Percentiles rank a stretch among this genome's conserved stretches.
phyloP scores from a whole-genome alignment of 2,888 invertebrate species.

The Caprella mutica region DNA sequence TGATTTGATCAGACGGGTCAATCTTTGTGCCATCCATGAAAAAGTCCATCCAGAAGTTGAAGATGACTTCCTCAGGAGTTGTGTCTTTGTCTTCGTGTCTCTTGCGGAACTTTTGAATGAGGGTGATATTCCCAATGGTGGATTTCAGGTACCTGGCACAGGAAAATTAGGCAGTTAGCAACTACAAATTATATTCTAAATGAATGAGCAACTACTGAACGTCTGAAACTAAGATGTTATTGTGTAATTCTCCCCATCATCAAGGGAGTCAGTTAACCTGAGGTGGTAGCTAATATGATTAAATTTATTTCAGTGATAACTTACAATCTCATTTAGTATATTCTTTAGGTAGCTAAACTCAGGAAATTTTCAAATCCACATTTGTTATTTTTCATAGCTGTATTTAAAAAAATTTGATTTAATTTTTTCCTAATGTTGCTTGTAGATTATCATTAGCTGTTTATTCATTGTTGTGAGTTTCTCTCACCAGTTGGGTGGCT shows the following conservation, averaged over 20 bases:
- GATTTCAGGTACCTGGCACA: slow-evolving; percentile 70
- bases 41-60: slow-evolving; percentile 97
- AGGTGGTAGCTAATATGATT: no score
- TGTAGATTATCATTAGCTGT: no score
- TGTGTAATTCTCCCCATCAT: not conserved
- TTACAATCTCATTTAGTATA: no score
- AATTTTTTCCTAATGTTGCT: no score
- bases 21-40: slow-evolving; percentile 83
- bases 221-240: not conserved
- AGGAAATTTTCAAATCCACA: no score
- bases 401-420: no score
- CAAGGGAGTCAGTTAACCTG: not conserved
- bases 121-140: slow-evolving; percentile 87
- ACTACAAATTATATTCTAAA: not conserved
- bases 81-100: slow-evolving; percentile 58
- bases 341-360: no score
- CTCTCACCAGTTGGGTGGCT: slow-evolving; percentile 46
- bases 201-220: not conserved
- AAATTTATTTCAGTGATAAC: no score
- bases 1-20: slow-evolving; percentile 57
- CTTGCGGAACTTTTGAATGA: slow-evolving; percentile 66
- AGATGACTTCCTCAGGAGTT: slow-evolving; percentile 73
- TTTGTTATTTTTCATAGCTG: no score
- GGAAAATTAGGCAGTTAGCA: slow-evolving; percentile 1
- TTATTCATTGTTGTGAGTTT: no score